phyloP scores from a whole-genome alignment of 2,797 vertebrate species.

The Vipera latastei region DNA sequence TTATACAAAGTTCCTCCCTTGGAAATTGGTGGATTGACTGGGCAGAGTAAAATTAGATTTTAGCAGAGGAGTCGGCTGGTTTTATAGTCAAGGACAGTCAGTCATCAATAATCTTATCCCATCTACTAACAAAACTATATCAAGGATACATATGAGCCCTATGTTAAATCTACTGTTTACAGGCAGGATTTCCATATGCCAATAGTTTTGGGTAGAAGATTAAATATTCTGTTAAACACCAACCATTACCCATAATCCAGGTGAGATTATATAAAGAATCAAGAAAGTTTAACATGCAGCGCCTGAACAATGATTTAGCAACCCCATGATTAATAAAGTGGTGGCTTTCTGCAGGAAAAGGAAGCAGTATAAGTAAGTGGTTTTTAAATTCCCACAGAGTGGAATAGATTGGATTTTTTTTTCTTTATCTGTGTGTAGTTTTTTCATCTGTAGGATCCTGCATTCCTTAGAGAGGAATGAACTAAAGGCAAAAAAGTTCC shows the following conservation, averaged over 20 bases:
- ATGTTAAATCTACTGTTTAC: background rate
- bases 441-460: background rate
- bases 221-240: background rate
- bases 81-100: background rate
- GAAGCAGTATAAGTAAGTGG: background rate
- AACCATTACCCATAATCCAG: background rate
- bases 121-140: background rate
- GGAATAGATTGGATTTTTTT: background rate
- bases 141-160: too few relatives aligned
- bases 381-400: background rate
- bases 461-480: background rate
- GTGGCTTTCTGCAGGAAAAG: background rate
- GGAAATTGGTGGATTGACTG: background rate
- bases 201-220: background rate
- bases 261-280: background rate
- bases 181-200: background rate
- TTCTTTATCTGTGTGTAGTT: background rate
- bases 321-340: background rate
- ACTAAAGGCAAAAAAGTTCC: background rate
- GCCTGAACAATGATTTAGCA: background rate
- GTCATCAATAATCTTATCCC: background rate
- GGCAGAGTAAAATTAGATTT: background rate
- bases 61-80: background rate
- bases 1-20: background rate
- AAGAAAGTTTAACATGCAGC: background rate